A percentile compares a stretch with the other conserved stretches of the same genome.
These are phyloP conservation scores for Erebia ligea DNA, from an alignment of 2,888 invertebrate genomes.

Conservation along the genomic window DNA sequence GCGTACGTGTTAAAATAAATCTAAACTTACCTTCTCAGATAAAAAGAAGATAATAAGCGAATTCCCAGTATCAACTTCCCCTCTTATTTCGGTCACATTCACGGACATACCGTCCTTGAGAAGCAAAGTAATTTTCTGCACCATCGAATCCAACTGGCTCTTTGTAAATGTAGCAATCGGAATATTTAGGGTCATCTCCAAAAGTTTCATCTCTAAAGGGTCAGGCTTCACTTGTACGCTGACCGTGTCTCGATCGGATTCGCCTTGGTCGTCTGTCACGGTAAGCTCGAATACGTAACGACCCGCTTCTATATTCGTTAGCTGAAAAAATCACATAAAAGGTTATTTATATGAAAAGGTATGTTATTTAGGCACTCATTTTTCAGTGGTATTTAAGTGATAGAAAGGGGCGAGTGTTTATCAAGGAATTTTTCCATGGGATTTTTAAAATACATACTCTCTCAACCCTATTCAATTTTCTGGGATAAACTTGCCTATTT, in stretches of 20 bases:
- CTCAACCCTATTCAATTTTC: too few species aligned
- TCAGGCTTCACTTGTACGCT: conserved; percentile 92
- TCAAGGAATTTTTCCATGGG: too few species aligned
- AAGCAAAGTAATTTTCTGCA: conserved; percentile 91
- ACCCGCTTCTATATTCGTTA: conserved; percentile 93
- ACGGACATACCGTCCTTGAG: conserved; percentile 88
- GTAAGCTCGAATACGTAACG: conserved; percentile 94
- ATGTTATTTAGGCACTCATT: too few species aligned
- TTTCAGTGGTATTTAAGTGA: too few species aligned
- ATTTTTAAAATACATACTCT: too few species aligned
- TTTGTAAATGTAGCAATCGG: conserved; percentile 83
- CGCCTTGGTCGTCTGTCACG: conserved; percentile 95
- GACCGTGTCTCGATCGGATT: conserved; percentile 91
- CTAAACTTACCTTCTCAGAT: conserved; percentile 76
- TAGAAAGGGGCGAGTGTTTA: too few species aligned
- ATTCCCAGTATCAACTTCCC: conserved; percentile 84
- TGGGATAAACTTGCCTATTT: too few species aligned
- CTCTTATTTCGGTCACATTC: conserved; percentile 81
- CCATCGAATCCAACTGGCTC: conserved; percentile 88
- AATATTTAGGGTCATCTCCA: conserved; percentile 92
- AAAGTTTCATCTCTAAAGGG: conserved; percentile 88
- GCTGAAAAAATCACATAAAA: conserved; percentile 61
- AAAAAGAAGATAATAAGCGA: conserved; percentile 88
- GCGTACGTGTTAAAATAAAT: neutral
- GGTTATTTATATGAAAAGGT: conserved; percentile 19